These are phyloP conservation scores for Meiosimyza decipiens DNA, from an alignment of 2,888 invertebrate species.

Conservation along the genomic window DNA sequence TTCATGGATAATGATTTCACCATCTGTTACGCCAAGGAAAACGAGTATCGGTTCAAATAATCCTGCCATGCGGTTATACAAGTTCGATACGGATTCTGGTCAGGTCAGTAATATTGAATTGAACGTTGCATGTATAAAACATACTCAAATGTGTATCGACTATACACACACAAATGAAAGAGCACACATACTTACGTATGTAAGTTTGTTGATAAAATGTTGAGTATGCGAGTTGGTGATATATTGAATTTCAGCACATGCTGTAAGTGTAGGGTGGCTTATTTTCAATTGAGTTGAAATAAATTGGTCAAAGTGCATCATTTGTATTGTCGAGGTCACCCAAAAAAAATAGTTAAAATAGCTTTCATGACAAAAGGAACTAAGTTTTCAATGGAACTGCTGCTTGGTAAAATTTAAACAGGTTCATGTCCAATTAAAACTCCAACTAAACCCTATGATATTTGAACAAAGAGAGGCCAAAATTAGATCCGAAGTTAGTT, in stretches of 20 bases:
- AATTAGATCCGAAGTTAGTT: too few relatives aligned
- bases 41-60: slow-evolving; percentile 84
- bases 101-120: slow-evolving; percentile 71
- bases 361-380: too few relatives aligned
- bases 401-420: too few relatives aligned
- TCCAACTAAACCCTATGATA: too few relatives aligned
- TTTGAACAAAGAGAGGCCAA: too few relatives aligned
- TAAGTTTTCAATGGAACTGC: too few relatives aligned
- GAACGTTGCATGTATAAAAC: slow-evolving; percentile 1
- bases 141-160: neutral
- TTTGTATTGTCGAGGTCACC: too few relatives aligned
- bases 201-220: neutral
- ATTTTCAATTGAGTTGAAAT: too few relatives aligned
- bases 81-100: slow-evolving; percentile 88
- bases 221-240: neutral
- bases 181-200: slow-evolving; percentile 22
- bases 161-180: slow-evolving; percentile 4
- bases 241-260: slow-evolving; percentile 11
- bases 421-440: too few relatives aligned
- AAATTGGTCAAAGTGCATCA: too few relatives aligned
- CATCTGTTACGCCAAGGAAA: slow-evolving; percentile 88
- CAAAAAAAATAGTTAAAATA: too few relatives aligned
- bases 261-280: too few relatives aligned
- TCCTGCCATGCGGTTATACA: slow-evolving; percentile 88
- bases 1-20: slow-evolving; percentile 88